A percentile compares a stretch with the other conserved stretches of the same genome.
These are phyloP conservation scores for Cheiracanthium punctorium DNA, from an alignment of 2,888 invertebrate genomes.

Conservation along the genomic window DNA sequence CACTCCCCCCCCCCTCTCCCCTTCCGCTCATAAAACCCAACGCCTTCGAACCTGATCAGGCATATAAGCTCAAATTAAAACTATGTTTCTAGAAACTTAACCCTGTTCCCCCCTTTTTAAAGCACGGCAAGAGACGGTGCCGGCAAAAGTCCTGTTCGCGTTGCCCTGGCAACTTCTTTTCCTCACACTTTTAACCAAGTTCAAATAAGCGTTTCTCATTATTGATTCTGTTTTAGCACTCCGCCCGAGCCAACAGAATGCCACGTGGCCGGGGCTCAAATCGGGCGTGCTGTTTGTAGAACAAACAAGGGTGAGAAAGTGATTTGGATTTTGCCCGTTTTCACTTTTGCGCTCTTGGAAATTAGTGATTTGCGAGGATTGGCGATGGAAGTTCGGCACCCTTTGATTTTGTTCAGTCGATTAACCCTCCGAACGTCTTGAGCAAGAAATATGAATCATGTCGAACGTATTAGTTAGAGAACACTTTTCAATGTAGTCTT, in stretches of 20 bases:
- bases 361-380: no score
- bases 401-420: no score
- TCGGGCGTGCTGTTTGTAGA: not conserved
- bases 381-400: no score
- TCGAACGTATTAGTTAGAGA: no score
- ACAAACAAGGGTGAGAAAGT: not conserved
- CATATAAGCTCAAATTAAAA: not conserved
- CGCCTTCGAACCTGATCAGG: not conserved
- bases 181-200: no score
- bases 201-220: not conserved
- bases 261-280: not conserved
- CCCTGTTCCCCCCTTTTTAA: not conserved
- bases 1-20: no score
- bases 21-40: no score
- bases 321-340: not conserved
- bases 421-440: no score
- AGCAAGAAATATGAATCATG: no score
- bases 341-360: no score
- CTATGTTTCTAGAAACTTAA: not conserved
- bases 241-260: not conserved
- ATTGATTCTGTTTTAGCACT: not conserved
- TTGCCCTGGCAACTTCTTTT: not conserved
- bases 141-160: not conserved
- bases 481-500: no score
- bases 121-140: not conserved